phyloP scores from a whole-genome alignment of 1,140 invertebrate species.

The Agraylea sexmaculata region DNA sequence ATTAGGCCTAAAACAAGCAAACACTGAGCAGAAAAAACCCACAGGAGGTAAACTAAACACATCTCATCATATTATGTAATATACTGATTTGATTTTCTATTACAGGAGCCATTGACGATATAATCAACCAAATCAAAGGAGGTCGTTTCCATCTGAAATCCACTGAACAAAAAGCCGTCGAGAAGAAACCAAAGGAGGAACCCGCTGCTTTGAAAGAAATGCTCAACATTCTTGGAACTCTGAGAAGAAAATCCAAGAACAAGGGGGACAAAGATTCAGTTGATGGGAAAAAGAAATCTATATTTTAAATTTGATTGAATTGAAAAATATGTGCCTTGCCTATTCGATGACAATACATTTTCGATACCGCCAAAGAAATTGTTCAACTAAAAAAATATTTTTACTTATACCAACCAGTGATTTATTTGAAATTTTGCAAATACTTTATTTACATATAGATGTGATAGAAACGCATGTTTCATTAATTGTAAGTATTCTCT shows the following conservation, averaged over 20 bases:
- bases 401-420: too few relatives aligned
- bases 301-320: too few relatives aligned
- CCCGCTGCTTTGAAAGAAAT: slow-evolving; percentile 59
- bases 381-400: too few relatives aligned
- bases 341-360: too few relatives aligned
- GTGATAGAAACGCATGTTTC: too few relatives aligned
- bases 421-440: too few relatives aligned
- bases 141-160: slow-evolving; percentile 59
- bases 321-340: too few relatives aligned
- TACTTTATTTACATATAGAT: too few relatives aligned
- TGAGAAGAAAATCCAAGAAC: slow-evolving; percentile 39
- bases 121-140: slow-evolving; percentile 64
- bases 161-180: slow-evolving; percentile 43
- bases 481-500: too few relatives aligned
- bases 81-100: slow-evolving; percentile 11
- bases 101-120: slow-evolving; percentile 53
- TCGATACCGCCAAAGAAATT: too few relatives aligned
- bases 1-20: slow-evolving; percentile 39
- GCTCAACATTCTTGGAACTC: slow-evolving; percentile 56
- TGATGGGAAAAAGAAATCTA: too few relatives aligned
- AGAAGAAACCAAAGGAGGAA: slow-evolving; percentile 45
- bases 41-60: slow-evolving; percentile 22
- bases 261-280: slow-evolving; percentile 5
- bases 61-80: slow-evolving; percentile 5
- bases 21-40: slow-evolving; percentile 28